Percentiles rank a stretch among this genome's conserved stretches.
phyloP scores from a whole-genome alignment of 2,888 invertebrate genomes.

The Agelastica alni region DNA sequence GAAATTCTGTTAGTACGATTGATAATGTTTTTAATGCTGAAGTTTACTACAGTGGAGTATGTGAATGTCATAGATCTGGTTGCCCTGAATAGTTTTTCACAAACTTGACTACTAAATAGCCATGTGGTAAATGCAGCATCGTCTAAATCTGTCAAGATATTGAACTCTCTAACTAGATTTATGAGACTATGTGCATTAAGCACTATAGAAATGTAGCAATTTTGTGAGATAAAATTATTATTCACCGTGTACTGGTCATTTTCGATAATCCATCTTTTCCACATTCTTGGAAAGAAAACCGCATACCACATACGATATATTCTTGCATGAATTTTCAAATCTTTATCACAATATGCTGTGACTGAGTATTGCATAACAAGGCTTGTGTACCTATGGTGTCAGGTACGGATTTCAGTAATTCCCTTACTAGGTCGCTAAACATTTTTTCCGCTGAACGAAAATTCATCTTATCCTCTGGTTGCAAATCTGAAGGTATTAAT shows the following conservation, averaged over 20 bases:
- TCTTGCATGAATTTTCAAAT: background rate
- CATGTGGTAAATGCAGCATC: background rate
- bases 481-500: background rate
- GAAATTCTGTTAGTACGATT: too few species aligned
- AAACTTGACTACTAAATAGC: background rate
- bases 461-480: constrained; percentile 5
- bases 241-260: background rate
- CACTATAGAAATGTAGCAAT: background rate
- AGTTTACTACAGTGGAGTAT: background rate
- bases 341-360: background rate
- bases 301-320: background rate
- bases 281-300: background rate
- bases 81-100: background rate
- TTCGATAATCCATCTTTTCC: background rate
- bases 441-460: background rate
- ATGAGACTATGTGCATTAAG: background rate
- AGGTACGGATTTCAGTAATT: background rate
- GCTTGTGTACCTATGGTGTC: background rate
- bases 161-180: background rate
- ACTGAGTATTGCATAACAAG: background rate
- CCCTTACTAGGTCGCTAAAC: background rate
- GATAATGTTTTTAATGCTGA: too few species aligned
- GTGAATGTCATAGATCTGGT: background rate
- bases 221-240: background rate
- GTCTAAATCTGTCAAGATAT: background rate